Evolutionary conservation across 1,140 invertebrate species (phyloP), one percentile per base, ranked within the genome.

Genomic region (Pteromalus puparum): DNA sequence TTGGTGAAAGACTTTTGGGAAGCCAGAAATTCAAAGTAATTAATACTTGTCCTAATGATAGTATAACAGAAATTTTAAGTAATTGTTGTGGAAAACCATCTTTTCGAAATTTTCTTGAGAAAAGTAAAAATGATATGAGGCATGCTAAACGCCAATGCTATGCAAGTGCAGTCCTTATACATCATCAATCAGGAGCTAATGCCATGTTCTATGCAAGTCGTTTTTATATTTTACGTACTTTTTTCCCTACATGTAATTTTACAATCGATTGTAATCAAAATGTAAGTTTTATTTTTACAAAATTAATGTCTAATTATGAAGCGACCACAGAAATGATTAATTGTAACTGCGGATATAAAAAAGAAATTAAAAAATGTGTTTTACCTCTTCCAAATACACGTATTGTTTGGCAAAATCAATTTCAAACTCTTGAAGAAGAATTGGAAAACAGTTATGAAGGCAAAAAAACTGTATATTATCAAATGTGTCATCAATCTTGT

Each of bases 221-320:
- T 28, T 68, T 68, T 68, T 28, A 68, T 68, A 68, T 68, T 24
- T 24, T 68, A 68, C n/a, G n/a, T 28, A 7, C 67, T 24, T 24
- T 24, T 24, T 12, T 68, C 18, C n/a, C n/a, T 1, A 28, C 6
- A 12, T 7, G 6, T 24, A 13, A 68, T 68, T 24, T 24, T 24
- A 68, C 67, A 68, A 68, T 68, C 2, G 67, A 68, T 68, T 68
- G 67, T 28, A 24, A 68, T 68, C n/a, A 68, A 10, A 24, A 68
- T 68, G 10, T 68, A 1, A 68, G 67, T 18, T 48, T 48, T 15
- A 48, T 48, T 15, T 48, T 48, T 48, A 48, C 46, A 48, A 6
- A 48, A 1, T 3, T 48, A 48, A 48, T 48, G 46, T 48, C 46
- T 15, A 48, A 15, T 48, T 48, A 48, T 48, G 46, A 48, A 48